Conservation (phyloP, 2,888 invertebrate genomes). For the Tipula helvola region DNA sequence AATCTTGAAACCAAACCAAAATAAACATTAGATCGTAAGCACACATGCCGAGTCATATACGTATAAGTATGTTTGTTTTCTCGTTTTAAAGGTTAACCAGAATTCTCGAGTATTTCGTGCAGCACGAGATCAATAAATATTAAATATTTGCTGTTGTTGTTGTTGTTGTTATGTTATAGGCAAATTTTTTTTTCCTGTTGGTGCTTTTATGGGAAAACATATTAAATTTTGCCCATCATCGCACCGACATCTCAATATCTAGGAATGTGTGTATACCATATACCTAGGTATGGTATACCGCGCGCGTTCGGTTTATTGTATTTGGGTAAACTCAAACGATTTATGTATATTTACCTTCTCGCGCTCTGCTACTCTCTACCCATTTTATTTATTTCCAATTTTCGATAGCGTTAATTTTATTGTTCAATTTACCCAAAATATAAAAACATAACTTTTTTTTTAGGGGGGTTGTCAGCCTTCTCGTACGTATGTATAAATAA, state of each 20-base stretch:
- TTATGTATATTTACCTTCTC: neutral
- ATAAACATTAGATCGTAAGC: no score
- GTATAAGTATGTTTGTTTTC: neutral
- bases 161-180: neutral
- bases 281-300: neutral
- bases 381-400: neutral
- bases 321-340: neutral
- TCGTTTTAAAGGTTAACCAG: neutral
- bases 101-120: neutral
- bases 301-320: neutral
- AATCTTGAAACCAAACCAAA: neutral
- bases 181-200: neutral
- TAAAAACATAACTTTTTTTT: neutral
- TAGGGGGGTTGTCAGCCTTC: neutral
- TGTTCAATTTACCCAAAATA: neutral
- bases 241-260: neutral
- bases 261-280: neutral
- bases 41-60: neutral
- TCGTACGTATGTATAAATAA: neutral
- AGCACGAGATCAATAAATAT: neutral
- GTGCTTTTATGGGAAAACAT: neutral
- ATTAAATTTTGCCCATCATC: neutral
- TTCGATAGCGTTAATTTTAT: neutral
- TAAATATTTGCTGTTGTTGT: neutral
- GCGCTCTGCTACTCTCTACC: neutral